Conservation (phyloP, 1,140 invertebrate genomes). For the Elysia chlorotica region DNA sequence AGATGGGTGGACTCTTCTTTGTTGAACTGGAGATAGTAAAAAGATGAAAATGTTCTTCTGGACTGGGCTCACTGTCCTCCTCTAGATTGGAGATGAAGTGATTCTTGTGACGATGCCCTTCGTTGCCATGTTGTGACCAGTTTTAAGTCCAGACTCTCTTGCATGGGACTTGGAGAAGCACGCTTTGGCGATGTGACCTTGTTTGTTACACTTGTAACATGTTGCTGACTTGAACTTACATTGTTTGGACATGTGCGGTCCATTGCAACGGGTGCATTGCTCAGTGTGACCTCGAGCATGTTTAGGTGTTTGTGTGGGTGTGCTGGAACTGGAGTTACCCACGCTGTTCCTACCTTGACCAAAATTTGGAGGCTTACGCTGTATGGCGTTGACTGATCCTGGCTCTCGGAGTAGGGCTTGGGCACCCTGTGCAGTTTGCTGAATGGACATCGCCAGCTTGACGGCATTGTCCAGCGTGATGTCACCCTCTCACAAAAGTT, state of each 20-base stretch:
- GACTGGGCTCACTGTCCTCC: too few relatives aligned
- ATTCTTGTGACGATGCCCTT: neutral
- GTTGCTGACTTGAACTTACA: neutral
- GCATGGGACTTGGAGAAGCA: neutral
- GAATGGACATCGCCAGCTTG: constrained; percentile 28
- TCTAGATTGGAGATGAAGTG: too few relatives aligned
- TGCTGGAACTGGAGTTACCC: neutral
- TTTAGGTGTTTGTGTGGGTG: neutral
- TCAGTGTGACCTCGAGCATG: neutral
- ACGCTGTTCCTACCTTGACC: too few relatives aligned
- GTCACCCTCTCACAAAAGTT: constrained; percentile 23
- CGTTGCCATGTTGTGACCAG: neutral
- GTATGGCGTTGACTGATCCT: too few relatives aligned
- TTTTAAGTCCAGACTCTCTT: neutral
- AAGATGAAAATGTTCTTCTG: neutral
- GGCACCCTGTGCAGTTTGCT: constrained; percentile 25
- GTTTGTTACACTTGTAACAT: neutral
- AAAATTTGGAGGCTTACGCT: too few relatives aligned
- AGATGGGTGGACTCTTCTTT: neutral
- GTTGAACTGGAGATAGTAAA: neutral
- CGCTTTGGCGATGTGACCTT: neutral
- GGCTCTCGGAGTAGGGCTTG: constrained; percentile 12
- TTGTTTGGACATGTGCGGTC: neutral
- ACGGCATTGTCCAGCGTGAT: constrained; percentile 24
- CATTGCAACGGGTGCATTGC: neutral